Percentiles rank a stretch among this genome's conserved stretches.
These are phyloP conservation scores for Lagorchestes hirsutus DNA, from an alignment of 2,797 vertebrate genomes.

Conservation along the genomic window DNA sequence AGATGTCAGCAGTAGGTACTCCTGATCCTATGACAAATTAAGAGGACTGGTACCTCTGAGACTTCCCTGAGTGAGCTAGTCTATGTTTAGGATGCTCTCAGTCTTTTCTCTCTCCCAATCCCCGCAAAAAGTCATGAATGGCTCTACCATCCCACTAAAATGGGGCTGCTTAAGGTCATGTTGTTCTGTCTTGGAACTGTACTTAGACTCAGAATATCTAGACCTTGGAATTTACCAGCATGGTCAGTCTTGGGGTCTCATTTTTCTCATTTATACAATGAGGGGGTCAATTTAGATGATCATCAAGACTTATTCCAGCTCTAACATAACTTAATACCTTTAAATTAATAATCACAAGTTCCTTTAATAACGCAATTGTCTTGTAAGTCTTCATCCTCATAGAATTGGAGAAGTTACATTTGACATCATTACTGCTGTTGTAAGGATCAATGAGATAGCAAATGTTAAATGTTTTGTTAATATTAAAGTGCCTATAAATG, in stretches of 20 bases:
- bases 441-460: neutral
- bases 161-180: neutral
- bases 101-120: neutral
- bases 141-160: neutral
- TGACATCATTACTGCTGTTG: neutral
- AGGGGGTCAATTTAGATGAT: neutral
- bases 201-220: neutral
- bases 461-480: neutral
- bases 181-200: neutral
- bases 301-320: neutral
- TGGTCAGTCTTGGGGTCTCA: neutral
- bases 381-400: neutral
- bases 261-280: neutral
- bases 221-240: neutral
- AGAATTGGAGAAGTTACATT: neutral
- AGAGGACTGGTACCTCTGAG: neutral
- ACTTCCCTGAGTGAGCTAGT: neutral
- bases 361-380: neutral
- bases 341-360: neutral
- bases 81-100: neutral
- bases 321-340: no score
- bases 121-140: neutral
- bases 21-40: neutral
- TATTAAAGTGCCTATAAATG: neutral
- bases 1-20: neutral